A percentile compares a stretch with the other conserved stretches of the same genome.
Evolutionary conservation across 2,797 vertebrate genomes (phyloP).

Genomic region (Peromyscus aztecus): DNA sequence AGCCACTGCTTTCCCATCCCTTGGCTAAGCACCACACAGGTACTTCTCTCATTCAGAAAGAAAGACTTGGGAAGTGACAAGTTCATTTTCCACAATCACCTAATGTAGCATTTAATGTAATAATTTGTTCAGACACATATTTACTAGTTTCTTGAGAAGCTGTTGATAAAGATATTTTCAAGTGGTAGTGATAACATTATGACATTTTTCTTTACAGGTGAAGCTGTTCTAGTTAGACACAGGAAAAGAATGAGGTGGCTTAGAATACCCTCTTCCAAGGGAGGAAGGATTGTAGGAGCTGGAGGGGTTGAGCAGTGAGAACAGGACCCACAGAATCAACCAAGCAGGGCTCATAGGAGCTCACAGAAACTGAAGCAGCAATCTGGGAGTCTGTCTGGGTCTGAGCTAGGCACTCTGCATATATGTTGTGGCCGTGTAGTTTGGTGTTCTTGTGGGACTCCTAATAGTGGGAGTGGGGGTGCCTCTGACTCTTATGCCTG

Average conservation of each 20-base stretch:
- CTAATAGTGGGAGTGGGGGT: too few relatives aligned
- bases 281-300: not conserved
- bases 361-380: not conserved
- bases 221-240: not conserved
- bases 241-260: not conserved
- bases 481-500: not conserved
- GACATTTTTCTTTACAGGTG: not conserved
- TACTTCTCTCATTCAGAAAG: not conserved
- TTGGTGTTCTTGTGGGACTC: not conserved
- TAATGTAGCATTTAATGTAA: not conserved
- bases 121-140: not conserved
- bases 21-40: not conserved
- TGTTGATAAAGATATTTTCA: conserved; percentile 32
- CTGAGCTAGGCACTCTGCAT: not conserved
- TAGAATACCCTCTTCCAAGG: not conserved
- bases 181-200: not conserved
- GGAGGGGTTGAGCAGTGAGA: not conserved
- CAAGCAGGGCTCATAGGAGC: not conserved
- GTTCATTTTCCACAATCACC: not conserved
- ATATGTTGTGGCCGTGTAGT: not conserved
- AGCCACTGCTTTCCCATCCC: not conserved
- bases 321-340: too few relatives aligned
- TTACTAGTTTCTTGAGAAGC: not conserved
- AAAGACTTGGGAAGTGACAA: not conserved
- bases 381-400: not conserved